Evolutionary conservation across 2,888 invertebrate species (phyloP).

Genomic region (Ornithoptera alexandrae): DNA sequence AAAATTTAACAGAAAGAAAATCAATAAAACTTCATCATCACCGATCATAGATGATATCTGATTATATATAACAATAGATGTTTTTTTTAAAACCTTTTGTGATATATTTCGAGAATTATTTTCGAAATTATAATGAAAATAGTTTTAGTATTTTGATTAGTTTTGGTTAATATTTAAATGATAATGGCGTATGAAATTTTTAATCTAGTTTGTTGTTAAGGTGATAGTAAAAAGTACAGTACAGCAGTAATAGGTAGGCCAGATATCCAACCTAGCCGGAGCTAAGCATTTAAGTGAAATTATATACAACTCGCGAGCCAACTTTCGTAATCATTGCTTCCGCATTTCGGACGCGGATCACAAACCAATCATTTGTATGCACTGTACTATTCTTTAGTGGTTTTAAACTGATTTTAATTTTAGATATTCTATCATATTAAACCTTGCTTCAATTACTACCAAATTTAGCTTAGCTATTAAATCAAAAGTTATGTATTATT

Average conservation of each 20-base stretch:
- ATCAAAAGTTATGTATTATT: not conserved
- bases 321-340: conserved; percentile 20
- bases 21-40: no score
- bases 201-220: no score
- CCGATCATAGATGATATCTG: no score
- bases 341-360: conserved; percentile 13
- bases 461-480: not conserved
- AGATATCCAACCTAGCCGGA: conserved; percentile 3
- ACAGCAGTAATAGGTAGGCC: not conserved
- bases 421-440: not conserved
- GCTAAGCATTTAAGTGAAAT: conserved; percentile 24
- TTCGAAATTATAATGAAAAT: no score
- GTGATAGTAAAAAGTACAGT: not conserved
- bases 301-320: conserved; percentile 6
- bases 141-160: no score
- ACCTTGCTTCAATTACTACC: not conserved
- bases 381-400: not conserved
- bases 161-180: no score
- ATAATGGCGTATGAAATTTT: no score
- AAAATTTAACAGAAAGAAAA: no score
- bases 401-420: not conserved
- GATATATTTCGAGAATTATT: no score
- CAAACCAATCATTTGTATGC: conserved; percentile 12
- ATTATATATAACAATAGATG: no score
- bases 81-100: no score